Conservation (phyloP, 2,113 vertebrate genomes). For the Xiphias gladius region DNA sequence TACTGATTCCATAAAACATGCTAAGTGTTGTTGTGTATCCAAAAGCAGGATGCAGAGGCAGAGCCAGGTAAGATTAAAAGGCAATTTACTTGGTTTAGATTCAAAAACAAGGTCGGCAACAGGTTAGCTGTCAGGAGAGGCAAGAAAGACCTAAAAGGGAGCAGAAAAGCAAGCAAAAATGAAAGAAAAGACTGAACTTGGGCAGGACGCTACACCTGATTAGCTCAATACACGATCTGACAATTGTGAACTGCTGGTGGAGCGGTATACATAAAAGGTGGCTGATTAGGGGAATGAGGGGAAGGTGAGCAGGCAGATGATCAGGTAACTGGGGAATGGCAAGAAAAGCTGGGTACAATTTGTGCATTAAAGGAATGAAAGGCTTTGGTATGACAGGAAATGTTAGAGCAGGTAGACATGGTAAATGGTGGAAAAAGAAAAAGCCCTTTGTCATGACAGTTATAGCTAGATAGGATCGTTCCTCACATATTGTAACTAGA, state of each 20-base stretch:
- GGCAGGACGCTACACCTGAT: no score
- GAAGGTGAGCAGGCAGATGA: conserved; percentile 30
- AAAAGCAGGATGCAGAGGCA: neutral
- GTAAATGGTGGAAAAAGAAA: neutral
- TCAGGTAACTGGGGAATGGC: neutral
- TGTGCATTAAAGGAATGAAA: neutral
- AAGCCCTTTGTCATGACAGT: neutral
- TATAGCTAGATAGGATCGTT: neutral
- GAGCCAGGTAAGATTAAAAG: neutral
- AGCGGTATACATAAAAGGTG: neutral
- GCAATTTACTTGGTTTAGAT: neutral
- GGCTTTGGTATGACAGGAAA: neutral
- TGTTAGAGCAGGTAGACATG: neutral
- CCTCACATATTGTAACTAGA: neutral
- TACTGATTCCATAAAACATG: neutral
- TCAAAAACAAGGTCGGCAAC: neutral
- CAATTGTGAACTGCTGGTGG: neutral
- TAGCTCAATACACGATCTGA: neutral
- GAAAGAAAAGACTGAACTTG: neutral
- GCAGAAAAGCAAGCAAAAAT: no score
- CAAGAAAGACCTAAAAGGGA: neutral
- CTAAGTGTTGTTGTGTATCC: neutral
- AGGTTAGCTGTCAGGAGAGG: neutral
- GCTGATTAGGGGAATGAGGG: conserved; percentile 6
- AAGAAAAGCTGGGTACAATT: neutral